Base-by-base conservation (phyloP, 2,888 invertebrate genomes). In the Hoplodrina blanda region DNA sequence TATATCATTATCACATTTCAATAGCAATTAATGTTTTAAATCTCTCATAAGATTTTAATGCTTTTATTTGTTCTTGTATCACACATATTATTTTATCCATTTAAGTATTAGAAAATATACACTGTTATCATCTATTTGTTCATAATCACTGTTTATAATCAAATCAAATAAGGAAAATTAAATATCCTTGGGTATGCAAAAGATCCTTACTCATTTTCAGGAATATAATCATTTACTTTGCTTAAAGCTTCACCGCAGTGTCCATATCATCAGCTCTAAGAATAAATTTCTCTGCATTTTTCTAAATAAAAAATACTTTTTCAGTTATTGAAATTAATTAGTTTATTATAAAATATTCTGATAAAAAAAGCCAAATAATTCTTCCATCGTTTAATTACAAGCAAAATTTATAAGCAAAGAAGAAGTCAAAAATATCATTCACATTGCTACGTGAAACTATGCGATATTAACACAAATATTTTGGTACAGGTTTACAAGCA, bases 401-500 rank as follows among this genome's bases (percentile, higher is more conserved):
- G 44, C 1, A 46, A 46, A 46, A n/a, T n/a, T n/a, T n/a, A 46
- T 46, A 41, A 37, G 11, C 41, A 41, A 8, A 33, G 33, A 13
- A 13, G 3, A 2, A 41, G 17, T 17, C 44, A 44, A 44, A 44
- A 15, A 44, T 3, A 44, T 25, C 5, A 5, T 15, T 46, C 46
- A 17, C 17, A 17, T 50, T 2, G 15, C 0, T 25, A 30, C 0
- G 5, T 19, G 2, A 15, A 37, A 19, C 5, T 15, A 19, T 0
- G 13, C 79, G 20, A 37, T 54, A 0, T 15, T 64, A 30, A 69
- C 10, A 54, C 6, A 15, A 5, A 37, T 55, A 5, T 68, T 4
- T 30, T 11, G 41, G 53, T 49, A 46, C 85, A 98, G 98, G 98
- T 86, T 96, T 98, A 76, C 98, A 98, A 96, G 98, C 98, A 44